Percentiles rank a stretch among this genome's conserved stretches.
Evolutionary conservation across 2,797 vertebrate species (phyloP).

Genomic region (Heteromormyrus szaboi): DNA sequence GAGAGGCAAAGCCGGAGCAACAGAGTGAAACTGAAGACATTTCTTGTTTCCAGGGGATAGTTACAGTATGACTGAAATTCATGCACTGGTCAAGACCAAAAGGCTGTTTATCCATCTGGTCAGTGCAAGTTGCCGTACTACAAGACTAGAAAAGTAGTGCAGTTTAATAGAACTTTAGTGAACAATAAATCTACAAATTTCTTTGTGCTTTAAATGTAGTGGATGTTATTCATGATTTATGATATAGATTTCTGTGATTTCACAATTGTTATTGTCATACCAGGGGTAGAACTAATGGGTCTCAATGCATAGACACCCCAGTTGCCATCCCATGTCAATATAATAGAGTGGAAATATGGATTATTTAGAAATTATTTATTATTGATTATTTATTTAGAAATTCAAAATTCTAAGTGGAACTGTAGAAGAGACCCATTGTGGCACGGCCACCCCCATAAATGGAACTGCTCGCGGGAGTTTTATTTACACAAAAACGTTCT

Average conservation of each 20-base stretch:
- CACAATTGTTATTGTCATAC: not conserved
- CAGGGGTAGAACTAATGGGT: not conserved
- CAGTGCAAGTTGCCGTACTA: not conserved
- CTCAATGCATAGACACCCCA: not conserved
- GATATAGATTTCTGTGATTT: not conserved
- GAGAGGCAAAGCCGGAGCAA: not conserved
- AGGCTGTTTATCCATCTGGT: not conserved
- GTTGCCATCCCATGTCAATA: not conserved
- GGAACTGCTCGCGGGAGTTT: not conserved
- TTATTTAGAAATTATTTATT: not conserved
- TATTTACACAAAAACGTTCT: not conserved
- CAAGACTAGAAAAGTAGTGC: not conserved
- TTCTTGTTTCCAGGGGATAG: not conserved
- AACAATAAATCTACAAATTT: not conserved
- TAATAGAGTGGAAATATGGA: not conserved
- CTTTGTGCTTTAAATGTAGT: not conserved
- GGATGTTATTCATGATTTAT: not conserved
- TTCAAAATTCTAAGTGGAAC: not conserved
- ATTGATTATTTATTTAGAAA: no score
- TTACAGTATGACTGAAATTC: not conserved
- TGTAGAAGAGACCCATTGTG: not conserved
- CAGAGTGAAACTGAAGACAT: not conserved
- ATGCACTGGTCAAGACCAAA: not conserved
- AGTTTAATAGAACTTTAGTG: not conserved
- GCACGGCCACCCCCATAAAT: not conserved